phyloP scores from a whole-genome alignment of 2,888 invertebrate genomes.

The Drosophila planitibia region DNA sequence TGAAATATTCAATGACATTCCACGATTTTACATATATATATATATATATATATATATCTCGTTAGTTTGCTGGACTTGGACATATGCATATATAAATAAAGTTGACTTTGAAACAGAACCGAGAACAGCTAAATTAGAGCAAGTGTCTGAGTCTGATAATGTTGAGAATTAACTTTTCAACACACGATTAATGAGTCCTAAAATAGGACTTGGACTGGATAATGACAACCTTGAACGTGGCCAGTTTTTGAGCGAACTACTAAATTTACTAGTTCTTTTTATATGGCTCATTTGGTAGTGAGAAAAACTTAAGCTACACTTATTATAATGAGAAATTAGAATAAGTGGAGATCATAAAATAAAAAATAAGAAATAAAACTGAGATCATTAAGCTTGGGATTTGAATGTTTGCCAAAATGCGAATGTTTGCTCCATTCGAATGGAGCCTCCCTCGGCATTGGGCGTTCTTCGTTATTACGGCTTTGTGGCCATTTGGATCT shows the following conservation, averaged over 20 bases:
- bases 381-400: slow-evolving; percentile 15
- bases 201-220: background rate
- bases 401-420: slow-evolving; percentile 15
- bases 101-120: background rate
- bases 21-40: too few species aligned
- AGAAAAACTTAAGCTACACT: background rate
- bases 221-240: background rate
- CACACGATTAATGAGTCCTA: background rate
- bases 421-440: slow-evolving; percentile 5
- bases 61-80: background rate
- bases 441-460: slow-evolving; percentile 37
- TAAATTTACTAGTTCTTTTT: background rate
- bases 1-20: background rate
- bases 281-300: background rate
- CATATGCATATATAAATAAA: background rate
- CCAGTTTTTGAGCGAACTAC: background rate
- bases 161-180: background rate
- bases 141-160: background rate
- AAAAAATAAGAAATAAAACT: background rate
- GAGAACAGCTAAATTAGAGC: background rate
- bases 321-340: slow-evolving; percentile 2
- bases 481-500: slow-evolving; percentile 16
- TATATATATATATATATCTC: too few species aligned
- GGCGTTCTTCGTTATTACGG: slow-evolving; percentile 9
- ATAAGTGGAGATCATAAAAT: slow-evolving; percentile 1